These are phyloP conservation scores for Ennomos fuscantarius DNA, from an alignment of 2,888 invertebrate genomes.

Conservation along the genomic window DNA sequence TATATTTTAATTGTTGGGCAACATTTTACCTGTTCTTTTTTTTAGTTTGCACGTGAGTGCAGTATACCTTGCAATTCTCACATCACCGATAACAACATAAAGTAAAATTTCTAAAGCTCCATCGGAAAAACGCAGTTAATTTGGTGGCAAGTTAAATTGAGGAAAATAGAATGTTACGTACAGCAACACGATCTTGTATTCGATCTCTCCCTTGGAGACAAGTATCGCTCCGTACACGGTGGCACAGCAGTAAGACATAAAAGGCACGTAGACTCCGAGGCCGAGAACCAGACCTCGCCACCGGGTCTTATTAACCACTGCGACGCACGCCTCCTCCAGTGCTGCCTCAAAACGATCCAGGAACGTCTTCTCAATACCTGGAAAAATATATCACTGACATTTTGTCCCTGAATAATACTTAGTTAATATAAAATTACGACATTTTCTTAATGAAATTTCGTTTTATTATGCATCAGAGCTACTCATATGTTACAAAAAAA, in stretches of 20 bases:
- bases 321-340: constrained; percentile 77
- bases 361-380: constrained; percentile 83
- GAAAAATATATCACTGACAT: background rate
- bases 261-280: constrained; percentile 88
- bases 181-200: constrained; percentile 88
- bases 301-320: constrained; percentile 84
- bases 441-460: too few relatives aligned
- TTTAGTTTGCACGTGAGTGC: too few relatives aligned
- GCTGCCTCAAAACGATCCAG: constrained; percentile 82
- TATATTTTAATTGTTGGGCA: too few relatives aligned
- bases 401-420: too few relatives aligned
- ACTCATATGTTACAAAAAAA: too few relatives aligned
- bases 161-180: constrained; percentile 61
- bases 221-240: constrained; percentile 89
- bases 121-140: background rate
- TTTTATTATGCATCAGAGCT: too few relatives aligned
- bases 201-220: constrained; percentile 85
- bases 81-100: too few relatives aligned
- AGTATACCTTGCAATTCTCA: too few relatives aligned
- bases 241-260: constrained; percentile 88
- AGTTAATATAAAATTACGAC: too few relatives aligned
- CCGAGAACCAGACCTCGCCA: constrained; percentile 89
- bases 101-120: too few relatives aligned
- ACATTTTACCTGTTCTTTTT: too few relatives aligned
- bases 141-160: background rate